Conservation (phyloP, 2,888 invertebrate genomes). For the Tiliacea citrago region DNA sequence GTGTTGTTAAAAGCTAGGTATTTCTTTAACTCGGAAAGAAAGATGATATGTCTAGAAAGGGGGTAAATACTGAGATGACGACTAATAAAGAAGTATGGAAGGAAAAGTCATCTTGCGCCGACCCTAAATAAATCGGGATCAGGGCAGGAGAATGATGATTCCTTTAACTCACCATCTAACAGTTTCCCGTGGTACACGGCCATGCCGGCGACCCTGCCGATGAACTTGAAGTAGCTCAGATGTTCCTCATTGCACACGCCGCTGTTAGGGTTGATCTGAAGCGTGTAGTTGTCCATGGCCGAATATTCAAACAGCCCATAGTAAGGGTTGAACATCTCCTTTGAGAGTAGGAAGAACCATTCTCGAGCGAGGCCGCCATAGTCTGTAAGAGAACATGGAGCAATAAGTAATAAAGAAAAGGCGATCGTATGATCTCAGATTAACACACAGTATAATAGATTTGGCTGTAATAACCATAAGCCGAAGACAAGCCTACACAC, state of each 20-base stretch:
- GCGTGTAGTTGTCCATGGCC: conserved; percentile 99
- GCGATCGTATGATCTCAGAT: too few species aligned
- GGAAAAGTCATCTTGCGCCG: background rate
- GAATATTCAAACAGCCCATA: conserved; percentile 99
- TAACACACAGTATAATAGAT: background rate
- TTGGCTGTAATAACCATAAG: background rate
- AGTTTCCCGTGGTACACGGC: conserved; percentile 99
- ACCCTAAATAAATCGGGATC: background rate
- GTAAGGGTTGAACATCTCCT: conserved; percentile 99
- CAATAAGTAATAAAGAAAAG: background rate
- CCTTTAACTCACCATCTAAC: conserved; percentile 94
- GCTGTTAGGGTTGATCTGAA: conserved; percentile 99
- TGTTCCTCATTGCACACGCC: conserved; percentile 99
- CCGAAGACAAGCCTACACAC: too few species aligned
- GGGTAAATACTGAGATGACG: too few species aligned
- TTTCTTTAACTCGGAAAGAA: background rate
- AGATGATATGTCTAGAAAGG: background rate
- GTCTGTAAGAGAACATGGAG: conserved; percentile 89
- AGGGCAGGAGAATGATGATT: background rate
- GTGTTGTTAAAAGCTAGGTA: background rate
- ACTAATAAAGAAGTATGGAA: background rate
- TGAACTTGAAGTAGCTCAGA: conserved; percentile 99
- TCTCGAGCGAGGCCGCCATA: conserved; percentile 99
- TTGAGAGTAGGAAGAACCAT: conserved; percentile 99
- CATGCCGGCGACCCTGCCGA: conserved; percentile 99